Evolutionary conservation across 2,888 invertebrate genomes (phyloP).

Genomic region (Cepaea hortensis): DNA sequence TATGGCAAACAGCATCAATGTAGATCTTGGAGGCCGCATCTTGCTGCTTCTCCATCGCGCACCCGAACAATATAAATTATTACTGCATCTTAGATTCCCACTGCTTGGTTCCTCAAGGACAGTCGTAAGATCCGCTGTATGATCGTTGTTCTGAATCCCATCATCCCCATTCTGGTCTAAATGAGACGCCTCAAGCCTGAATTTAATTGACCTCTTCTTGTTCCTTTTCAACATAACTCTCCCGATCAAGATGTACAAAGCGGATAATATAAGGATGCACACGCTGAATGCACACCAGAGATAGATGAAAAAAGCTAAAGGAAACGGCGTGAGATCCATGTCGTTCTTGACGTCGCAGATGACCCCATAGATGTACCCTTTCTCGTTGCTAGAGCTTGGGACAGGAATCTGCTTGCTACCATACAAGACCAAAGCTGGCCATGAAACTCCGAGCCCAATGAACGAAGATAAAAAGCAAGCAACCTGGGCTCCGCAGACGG

Average conservation of each 20-base stretch:
- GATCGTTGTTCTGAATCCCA: not conserved
- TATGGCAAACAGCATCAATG: conserved; percentile 56
- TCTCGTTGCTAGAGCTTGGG: not conserved
- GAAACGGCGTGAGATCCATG: conserved; percentile 50
- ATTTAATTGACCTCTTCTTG: not conserved
- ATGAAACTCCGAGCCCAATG: conserved; percentile 54
- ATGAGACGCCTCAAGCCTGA: not conserved
- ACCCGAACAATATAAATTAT: not conserved
- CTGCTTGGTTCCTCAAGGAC: not conserved
- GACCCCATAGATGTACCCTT: conserved; percentile 14
- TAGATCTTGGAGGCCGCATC: conserved; percentile 49
- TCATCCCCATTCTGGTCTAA: not conserved
- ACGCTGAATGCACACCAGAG: conserved; percentile 51
- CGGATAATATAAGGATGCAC: conserved; percentile 51
- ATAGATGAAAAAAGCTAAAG: conserved; percentile 53
- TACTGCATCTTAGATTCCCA: not conserved
- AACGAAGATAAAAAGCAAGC: conserved; percentile 52
- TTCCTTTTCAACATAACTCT: conserved; percentile 53
- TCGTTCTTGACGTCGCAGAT: conserved; percentile 54
- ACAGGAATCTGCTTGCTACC: conserved; percentile 51
- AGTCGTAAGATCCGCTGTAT: not conserved
- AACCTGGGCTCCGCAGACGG: conserved; percentile 47
- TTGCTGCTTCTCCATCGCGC: conserved; percentile 29
- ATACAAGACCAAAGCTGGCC: conserved; percentile 56
- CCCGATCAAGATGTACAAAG: conserved; percentile 55